Conservation (phyloP, 2,113 vertebrate genomes). For the Salvelinus fontinalis region DNA sequence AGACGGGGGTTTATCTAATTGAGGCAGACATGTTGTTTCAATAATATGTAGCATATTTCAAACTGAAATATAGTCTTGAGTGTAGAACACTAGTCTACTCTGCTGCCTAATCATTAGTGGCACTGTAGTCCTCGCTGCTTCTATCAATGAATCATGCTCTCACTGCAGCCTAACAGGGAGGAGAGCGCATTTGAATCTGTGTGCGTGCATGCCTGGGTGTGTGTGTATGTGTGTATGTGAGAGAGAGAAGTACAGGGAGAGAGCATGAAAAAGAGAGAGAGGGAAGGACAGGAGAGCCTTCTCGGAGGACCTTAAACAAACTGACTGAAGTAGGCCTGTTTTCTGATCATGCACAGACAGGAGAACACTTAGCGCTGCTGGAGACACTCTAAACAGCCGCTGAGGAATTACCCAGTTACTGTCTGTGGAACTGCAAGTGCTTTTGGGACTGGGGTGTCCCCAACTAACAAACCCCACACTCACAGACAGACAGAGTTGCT, state of each 20-base stretch:
- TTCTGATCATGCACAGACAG: slow-evolving; percentile 70
- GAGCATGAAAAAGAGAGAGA: slow-evolving; percentile 16
- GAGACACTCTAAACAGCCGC: slow-evolving; percentile 72
- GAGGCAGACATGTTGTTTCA: too few species aligned
- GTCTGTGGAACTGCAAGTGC: slow-evolving; percentile 64
- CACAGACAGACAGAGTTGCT: slow-evolving; percentile 25
- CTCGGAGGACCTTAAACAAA: slow-evolving; percentile 73
- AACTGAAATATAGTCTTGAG: too few species aligned
- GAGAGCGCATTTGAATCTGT: not conserved
- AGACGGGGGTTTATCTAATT: too few species aligned
- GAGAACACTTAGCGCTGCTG: slow-evolving; percentile 69
- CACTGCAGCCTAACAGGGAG: too few species aligned
- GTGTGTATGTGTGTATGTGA: not conserved
- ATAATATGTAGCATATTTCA: too few species aligned
- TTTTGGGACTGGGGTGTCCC: slow-evolving; percentile 52
- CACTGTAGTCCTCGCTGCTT: too few species aligned
- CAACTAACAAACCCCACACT: slow-evolving; percentile 32
- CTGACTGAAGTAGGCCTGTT: slow-evolving; percentile 72
- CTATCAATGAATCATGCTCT: too few species aligned
- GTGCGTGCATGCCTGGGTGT: too few species aligned
- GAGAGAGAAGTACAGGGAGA: slow-evolving; percentile 12
- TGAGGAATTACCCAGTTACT: slow-evolving; percentile 69
- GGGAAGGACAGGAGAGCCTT: slow-evolving; percentile 59
- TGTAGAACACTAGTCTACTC: too few species aligned
- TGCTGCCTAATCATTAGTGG: too few species aligned